Base-by-base conservation (phyloP, 2,888 invertebrate species). In the Smittia aterrima region DNA sequence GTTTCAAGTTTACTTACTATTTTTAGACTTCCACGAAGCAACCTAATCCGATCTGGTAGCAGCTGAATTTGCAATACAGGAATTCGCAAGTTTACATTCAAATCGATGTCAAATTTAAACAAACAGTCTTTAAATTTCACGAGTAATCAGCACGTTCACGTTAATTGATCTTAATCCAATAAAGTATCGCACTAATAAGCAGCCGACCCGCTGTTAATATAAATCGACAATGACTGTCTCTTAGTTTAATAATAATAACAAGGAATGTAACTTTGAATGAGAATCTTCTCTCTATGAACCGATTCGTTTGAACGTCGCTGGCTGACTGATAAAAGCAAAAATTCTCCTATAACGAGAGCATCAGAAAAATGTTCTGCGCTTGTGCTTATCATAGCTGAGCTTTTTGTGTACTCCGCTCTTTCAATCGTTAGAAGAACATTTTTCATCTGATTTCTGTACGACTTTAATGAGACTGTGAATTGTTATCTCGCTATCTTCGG, bases 251-350 rank as follows among this genome's bases (percentile, higher is more conserved):
- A 32, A 32, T 32, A 9, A 32, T 3, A 32, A 32, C 3, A 9
- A 32, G 32, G 32, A 32, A 32, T 32, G 32, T 32, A 32, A 32
- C 32, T 32, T 32, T 32, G 4, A n/a, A 32, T 9, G 32, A 32
- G 32, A 32, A 32, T 32, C 32, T 32, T 9, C 32, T 32, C 4
- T 32, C 32, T 32, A 6, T 32, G 32, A 3, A 32, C 20, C 54
- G 70, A 54, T 27, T 70, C 32, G 70, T 27, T 27, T 27, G 41
- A 70, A 53, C 16, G 70, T 54, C 32, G 70, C 70, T 70, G 24
- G 40, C 70, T 70, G 70, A 70, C 70, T 70, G 70, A 70, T 70
- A 70, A 70, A 54, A 20, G 54, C 22, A 7, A 66, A 66, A 20
- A 22, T 27, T 41, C 25, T 70, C 53, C 16, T 24, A 7, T 25